phyloP scores from a whole-genome alignment of 2,113 vertebrate genomes.

The Hoplias malabaricus region DNA sequence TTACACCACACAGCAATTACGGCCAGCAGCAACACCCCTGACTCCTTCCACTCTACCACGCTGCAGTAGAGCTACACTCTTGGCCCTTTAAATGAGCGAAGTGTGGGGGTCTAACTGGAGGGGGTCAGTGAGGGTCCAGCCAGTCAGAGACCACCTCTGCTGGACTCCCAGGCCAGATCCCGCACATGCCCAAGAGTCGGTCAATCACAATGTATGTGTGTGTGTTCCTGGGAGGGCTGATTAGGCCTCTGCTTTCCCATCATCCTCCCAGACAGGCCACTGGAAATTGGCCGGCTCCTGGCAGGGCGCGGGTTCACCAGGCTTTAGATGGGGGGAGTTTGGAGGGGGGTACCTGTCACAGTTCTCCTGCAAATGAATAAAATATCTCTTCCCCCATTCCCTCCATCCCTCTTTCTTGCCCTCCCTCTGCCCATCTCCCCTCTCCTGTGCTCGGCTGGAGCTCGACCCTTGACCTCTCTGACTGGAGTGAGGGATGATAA shows the following conservation, averaged over 20 bases:
- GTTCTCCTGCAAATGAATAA: conserved; percentile 86
- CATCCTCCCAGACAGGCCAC: conserved; percentile 97
- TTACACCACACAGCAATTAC: too few species aligned
- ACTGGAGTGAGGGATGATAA: conserved; percentile 63
- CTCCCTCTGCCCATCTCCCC: conserved; percentile 61
- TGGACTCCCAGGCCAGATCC: conserved; percentile 72
- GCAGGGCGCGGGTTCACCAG: conserved; percentile 92
- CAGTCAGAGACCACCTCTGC: conserved; percentile 60
- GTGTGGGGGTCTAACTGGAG: conserved; percentile 3
- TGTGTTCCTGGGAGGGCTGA: conserved; percentile 93
- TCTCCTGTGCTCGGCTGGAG: conserved; percentile 68
- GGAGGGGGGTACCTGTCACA: conserved; percentile 88
- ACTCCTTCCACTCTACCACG: neutral
- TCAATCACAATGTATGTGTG: conserved; percentile 63
- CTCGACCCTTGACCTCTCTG: conserved; percentile 68
- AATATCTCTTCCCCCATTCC: conserved; percentile 70
- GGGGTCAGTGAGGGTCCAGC: conserved; percentile 17
- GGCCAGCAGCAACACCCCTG: neutral
- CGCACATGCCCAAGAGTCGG: conserved; percentile 75
- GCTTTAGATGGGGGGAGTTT: conserved; percentile 74
- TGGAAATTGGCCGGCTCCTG: conserved; percentile 96
- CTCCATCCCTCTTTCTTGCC: conserved; percentile 60
- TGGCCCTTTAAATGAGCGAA: conserved; percentile 14
- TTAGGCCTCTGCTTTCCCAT: conserved; percentile 98
- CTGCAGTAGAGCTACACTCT: conserved; percentile 18